Conservation (phyloP, 2,113 vertebrate species). For the Azemiops feae region DNA sequence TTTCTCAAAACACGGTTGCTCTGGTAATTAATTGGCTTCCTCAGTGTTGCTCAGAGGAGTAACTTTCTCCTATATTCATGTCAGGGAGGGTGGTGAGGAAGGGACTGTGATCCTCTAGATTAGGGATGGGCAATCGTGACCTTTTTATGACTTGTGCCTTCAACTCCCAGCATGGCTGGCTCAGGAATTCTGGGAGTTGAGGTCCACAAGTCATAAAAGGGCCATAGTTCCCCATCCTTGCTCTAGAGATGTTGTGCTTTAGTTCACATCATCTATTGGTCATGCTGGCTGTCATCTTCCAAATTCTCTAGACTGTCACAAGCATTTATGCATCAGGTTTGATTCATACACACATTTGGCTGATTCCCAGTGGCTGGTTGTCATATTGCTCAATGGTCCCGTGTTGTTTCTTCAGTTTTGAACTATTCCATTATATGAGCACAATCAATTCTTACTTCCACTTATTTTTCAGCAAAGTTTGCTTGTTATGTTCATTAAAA, state of each 20-base stretch:
- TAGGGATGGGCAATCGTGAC: not conserved
- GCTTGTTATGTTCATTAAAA: not conserved
- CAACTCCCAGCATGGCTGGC: not conserved
- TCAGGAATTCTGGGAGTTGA: not conserved
- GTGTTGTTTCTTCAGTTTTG: not conserved
- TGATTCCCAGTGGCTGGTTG: not conserved
- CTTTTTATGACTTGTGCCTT: not conserved
- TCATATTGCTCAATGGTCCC: not conserved
- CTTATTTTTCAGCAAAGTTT: not conserved
- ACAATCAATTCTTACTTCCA: not conserved
- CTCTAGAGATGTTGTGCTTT: not conserved
- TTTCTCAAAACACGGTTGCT: not conserved
- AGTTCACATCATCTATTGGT: not conserved
- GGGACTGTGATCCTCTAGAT: not conserved
- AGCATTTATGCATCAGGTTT: not conserved
- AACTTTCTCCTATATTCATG: not conserved
- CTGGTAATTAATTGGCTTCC: not conserved
- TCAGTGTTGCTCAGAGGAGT: not conserved
- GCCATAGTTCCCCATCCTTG: not conserved
- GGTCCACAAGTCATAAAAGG: not conserved
- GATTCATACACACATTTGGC: not conserved
- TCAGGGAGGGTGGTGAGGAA: not conserved
- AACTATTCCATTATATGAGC: not conserved
- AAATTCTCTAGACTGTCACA: not conserved
- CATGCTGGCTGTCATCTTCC: not conserved